Base-by-base conservation (phyloP, 2,113 vertebrate genomes). In the Myiozetetes cayanensis region DNA sequence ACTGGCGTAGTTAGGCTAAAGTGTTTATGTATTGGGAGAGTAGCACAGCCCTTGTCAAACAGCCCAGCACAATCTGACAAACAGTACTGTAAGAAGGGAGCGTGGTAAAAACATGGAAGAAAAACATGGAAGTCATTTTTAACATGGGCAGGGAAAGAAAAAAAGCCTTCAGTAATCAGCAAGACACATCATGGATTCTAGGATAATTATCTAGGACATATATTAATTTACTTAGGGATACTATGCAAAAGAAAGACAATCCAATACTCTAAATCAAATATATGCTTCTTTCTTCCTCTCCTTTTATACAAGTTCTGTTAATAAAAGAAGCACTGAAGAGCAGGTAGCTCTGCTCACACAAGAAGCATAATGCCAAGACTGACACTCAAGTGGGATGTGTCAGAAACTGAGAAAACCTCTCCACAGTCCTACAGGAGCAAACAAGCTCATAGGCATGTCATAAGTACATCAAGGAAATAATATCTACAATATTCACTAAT, bases 331-430 rank as follows among this genome's bases (percentile, higher is more conserved):
- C 31, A 31, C 18, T 82, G 53, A 52, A 52, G 66, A 11, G 46
- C 5, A 56, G 50, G 39, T 67, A 85, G 55, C 89, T 62, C 41
- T 81, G 63, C 28, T 89, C 86, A 35, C 31, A 71, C 68, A 93
- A 79, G 52, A 85, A 93, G 61, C 35, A 17, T 30, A 93, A 90
- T 61, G 30, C 39, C 39, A 79, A 96, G 93, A 95, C 2, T 90
- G 90, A 58, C 87, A 90, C n/a, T 50, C 22, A 90, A 93, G 70
- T 96, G 28, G 86, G 67, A 97, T 91, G 70, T 56, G 43, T 90
- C 94, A 94, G 44, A 91, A 94, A 56, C 72, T 50, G 77, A 96
- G 77, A 96, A 96, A 90, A 84, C 75, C 89, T 95, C 76, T 93
- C 91, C 44, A 58, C 43, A 56, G 62, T 47, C 39, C 47, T 90